These are phyloP conservation scores for Asteroscopus sphinx DNA, from an alignment of 2,888 invertebrate species.

Conservation along the genomic window DNA sequence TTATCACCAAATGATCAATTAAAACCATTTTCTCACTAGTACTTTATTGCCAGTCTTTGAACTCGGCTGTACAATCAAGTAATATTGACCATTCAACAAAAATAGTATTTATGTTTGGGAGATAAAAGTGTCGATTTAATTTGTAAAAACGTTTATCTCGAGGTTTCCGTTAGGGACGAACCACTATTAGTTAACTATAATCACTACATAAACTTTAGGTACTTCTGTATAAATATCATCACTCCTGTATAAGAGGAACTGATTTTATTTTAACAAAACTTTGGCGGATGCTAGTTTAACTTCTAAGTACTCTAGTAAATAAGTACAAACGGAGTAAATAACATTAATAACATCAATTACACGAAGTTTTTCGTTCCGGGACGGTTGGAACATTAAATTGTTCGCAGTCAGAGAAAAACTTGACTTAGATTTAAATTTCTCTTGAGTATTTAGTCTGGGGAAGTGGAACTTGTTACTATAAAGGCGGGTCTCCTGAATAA, in stretches of 20 bases:
- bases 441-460: conserved; percentile 73
- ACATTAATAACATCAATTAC: conserved; percentile 72
- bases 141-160: no score
- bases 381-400: conserved; percentile 66
- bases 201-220: no score
- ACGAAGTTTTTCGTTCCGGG: conserved; percentile 67
- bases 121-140: no score
- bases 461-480: conserved; percentile 65
- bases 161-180: no score
- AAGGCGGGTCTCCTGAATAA: no score
- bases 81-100: no score
- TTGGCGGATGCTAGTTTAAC: conserved; percentile 9
- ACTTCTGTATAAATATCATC: not conserved
- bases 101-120: no score
- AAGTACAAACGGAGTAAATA: conserved; percentile 42
- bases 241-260: not conserved
- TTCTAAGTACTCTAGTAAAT: conserved; percentile 33
- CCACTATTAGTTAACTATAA: no score
- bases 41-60: no score
- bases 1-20: no score
- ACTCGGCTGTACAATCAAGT: no score
- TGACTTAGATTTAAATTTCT: conserved; percentile 79
- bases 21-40: no score
- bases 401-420: conserved; percentile 72
- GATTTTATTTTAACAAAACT: conserved; percentile 23